These are phyloP conservation scores for Chrysina gloriosa DNA, from an alignment of 2,888 invertebrate genomes.

Conservation along the genomic window DNA sequence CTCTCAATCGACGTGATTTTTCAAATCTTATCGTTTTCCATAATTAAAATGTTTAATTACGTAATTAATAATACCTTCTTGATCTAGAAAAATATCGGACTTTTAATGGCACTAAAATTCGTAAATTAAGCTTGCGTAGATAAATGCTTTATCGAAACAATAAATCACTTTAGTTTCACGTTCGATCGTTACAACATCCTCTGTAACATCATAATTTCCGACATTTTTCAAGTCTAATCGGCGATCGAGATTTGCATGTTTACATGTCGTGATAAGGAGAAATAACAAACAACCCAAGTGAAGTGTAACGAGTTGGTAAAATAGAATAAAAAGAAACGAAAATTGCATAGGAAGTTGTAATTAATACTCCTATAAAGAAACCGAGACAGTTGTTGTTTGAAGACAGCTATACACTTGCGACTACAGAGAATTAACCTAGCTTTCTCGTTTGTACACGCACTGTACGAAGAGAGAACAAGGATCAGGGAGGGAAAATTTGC, in stretches of 20 bases:
- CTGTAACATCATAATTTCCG: slow-evolving; percentile 26
- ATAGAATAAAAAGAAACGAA: slow-evolving; percentile 12
- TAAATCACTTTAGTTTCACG: slow-evolving; percentile 23
- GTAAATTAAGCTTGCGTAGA: background rate
- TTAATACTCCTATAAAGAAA: slow-evolving; percentile 34
- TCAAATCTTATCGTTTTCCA: no score
- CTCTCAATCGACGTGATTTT: no score
- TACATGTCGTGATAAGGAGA: slow-evolving; percentile 28
- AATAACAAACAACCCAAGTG: slow-evolving; percentile 26
- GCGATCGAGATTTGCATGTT: slow-evolving; percentile 19
- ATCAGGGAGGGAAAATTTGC: no score
- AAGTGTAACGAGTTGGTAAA: slow-evolving; percentile 32
- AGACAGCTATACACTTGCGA: slow-evolving; percentile 8
- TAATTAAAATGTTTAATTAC: no score
- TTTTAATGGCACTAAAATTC: background rate
- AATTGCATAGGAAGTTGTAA: slow-evolving; percentile 35
- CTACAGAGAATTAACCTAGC: background rate
- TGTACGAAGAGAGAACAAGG: no score
- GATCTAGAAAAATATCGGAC: no score
- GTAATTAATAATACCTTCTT: no score
- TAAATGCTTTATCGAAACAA: slow-evolving; percentile 3
- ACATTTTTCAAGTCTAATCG: slow-evolving; percentile 18
- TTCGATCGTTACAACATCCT: slow-evolving; percentile 27
- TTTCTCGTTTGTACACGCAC: slow-evolving; percentile 28
- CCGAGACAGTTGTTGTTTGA: background rate